phyloP scores from a whole-genome alignment of 2,113 vertebrate genomes.

The Nannospalax galili region DNA sequence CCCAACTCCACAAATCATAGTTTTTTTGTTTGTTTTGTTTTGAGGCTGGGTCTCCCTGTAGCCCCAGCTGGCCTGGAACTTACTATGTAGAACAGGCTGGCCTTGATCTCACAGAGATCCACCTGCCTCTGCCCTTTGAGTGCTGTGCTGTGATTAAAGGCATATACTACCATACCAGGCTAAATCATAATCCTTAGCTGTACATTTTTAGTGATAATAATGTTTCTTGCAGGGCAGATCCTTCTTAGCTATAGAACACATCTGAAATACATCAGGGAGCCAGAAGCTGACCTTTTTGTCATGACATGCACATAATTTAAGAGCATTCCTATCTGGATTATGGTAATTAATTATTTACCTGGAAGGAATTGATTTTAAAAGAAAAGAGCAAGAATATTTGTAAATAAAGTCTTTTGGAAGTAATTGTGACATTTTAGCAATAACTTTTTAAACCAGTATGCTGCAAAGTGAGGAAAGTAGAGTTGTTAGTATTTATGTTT shows the following conservation, averaged over 20 bases:
- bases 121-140: no score
- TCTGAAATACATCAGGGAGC: neutral
- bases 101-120: no score
- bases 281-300: neutral
- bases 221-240: neutral
- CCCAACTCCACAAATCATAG: neutral
- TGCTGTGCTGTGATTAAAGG: no score
- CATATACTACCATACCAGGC: no score
- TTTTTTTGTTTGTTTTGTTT: neutral
- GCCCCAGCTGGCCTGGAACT: no score
- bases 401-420: neutral
- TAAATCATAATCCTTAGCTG: no score
- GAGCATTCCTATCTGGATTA: neutral
- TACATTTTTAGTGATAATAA: neutral
- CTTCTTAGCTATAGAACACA: neutral
- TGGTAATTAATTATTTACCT: neutral
- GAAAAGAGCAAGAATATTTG: constrained; percentile 26
- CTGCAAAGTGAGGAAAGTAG: neutral
- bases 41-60: no score
- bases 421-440: constrained; percentile 14
- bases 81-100: no score
- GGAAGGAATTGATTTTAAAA: constrained; percentile 46
- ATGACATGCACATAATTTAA: neutral
- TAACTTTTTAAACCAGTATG: constrained; percentile 6
- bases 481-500: neutral